phyloP scores from a whole-genome alignment of 2,888 invertebrate species.

The Thelaira solivaga region DNA sequence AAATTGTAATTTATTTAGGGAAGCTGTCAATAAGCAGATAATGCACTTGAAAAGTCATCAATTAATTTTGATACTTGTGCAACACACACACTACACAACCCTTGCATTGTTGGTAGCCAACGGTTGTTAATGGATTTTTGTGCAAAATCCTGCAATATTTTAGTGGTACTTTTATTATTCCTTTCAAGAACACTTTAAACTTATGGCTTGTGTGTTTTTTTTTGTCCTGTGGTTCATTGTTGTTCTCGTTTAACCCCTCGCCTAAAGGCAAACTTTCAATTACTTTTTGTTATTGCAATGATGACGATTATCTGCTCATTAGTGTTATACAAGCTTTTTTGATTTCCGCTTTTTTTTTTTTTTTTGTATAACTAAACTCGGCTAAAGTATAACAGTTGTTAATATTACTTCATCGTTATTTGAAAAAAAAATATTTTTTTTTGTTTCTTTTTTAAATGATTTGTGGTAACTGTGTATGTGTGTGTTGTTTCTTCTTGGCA shows the following conservation, averaged over 20 bases:
- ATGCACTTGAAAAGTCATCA: slow-evolving; percentile 49
- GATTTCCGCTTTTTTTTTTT: too few species aligned
- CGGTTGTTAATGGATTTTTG: slow-evolving; percentile 21
- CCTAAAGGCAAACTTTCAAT: slow-evolving; percentile 38
- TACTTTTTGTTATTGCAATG: slow-evolving; percentile 41
- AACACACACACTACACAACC: slow-evolving; percentile 12
- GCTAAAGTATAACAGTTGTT: slow-evolving; percentile 45
- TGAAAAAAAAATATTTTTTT: background rate
- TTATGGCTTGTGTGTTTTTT: background rate
- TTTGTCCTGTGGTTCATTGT: slow-evolving; percentile 5
- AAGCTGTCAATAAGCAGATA: slow-evolving; percentile 22
- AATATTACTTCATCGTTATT: background rate
- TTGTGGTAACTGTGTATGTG: too few species aligned
- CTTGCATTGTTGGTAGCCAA: background rate
- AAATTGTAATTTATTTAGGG: too few species aligned
- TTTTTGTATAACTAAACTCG: slow-evolving; percentile 10
- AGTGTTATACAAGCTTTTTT: slow-evolving; percentile 59
- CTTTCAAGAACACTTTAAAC: slow-evolving; percentile 43
- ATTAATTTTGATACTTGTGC: slow-evolving; percentile 29
- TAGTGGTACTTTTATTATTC: slow-evolving; percentile 33
- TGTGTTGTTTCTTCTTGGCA: too few species aligned
- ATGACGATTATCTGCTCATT: slow-evolving; percentile 62
- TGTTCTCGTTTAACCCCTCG: slow-evolving; percentile 49
- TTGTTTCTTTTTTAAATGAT: slow-evolving; percentile 14
- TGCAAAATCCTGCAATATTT: slow-evolving; percentile 25